Evolutionary conservation across 2,113 vertebrate genomes (phyloP).

Genomic region (Hypanus sabinus): DNA sequence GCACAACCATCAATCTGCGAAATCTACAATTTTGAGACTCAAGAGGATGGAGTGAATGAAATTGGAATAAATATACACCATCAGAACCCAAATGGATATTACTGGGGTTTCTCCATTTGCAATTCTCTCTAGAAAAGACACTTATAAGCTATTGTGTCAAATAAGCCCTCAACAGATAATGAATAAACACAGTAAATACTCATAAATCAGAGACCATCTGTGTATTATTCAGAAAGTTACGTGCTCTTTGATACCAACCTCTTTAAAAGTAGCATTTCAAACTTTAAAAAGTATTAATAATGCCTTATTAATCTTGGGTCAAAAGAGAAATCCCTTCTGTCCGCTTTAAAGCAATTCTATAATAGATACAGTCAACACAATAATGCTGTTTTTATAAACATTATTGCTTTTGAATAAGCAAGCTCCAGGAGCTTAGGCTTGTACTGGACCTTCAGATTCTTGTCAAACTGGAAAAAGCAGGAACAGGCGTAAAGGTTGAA

Average conservation of each 20-base stretch:
- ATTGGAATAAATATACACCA: not conserved
- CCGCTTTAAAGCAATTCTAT: not conserved
- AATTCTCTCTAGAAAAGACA: not conserved
- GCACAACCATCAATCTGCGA: not conserved
- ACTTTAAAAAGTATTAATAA: not conserved
- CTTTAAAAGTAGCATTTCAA: not conserved
- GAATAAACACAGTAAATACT: not conserved
- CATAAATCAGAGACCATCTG: too few species aligned
- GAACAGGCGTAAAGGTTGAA: not conserved
- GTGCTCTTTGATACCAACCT: not conserved
- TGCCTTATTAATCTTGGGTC: not conserved
- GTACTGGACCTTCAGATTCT: not conserved
- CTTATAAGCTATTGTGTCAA: not conserved
- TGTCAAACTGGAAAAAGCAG: not conserved
- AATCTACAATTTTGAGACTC: not conserved
- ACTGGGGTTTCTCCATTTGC: not conserved
- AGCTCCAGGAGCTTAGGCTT: not conserved
- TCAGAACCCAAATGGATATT: not conserved
- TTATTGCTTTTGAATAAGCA: not conserved
- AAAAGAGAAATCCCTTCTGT: not conserved
- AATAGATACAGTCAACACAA: not conserved
- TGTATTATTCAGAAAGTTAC: not conserved
- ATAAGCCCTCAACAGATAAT: not conserved
- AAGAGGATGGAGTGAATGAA: not conserved
- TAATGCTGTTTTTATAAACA: not conserved